phyloP scores from a whole-genome alignment of 2,113 vertebrate species.

The Ochotona curzoniae region DNA sequence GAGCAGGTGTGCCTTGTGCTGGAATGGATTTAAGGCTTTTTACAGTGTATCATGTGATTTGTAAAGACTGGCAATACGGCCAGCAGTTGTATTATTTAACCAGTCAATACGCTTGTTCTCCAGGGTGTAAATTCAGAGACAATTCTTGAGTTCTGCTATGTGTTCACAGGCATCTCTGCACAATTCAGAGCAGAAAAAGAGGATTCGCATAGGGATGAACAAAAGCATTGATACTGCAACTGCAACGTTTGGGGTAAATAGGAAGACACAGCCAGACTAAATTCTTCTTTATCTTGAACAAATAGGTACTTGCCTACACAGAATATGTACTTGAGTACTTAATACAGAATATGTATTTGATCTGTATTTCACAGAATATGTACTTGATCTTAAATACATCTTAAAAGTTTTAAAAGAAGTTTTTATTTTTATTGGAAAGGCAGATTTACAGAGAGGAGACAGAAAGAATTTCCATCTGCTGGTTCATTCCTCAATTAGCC shows the following conservation, averaged over 20 bases:
- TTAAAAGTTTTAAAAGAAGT: too few relatives aligned
- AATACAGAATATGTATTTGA: background rate
- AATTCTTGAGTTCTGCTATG: background rate
- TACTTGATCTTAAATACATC: too few relatives aligned
- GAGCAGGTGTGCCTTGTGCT: background rate
- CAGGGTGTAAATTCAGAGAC: background rate
- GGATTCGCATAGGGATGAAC: rapidly evolving
- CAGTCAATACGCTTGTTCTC: background rate
- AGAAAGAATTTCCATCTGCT: too few relatives aligned
- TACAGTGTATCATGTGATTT: background rate
- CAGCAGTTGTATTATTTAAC: background rate
- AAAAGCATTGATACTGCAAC: background rate
- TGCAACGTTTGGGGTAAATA: background rate
- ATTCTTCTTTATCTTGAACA: background rate
- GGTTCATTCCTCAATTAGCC: too few relatives aligned
- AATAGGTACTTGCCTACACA: background rate
- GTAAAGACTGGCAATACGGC: background rate
- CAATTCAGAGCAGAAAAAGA: background rate
- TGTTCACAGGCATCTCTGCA: background rate
- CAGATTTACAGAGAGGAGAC: too few relatives aligned
- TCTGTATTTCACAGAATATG: background rate
- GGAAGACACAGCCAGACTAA: background rate
- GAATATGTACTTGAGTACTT: too few relatives aligned
- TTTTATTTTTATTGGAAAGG: too few relatives aligned
- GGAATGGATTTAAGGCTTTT: background rate